phyloP scores from a whole-genome alignment of 2,113 vertebrate genomes.

The Zosterops lateralis region DNA sequence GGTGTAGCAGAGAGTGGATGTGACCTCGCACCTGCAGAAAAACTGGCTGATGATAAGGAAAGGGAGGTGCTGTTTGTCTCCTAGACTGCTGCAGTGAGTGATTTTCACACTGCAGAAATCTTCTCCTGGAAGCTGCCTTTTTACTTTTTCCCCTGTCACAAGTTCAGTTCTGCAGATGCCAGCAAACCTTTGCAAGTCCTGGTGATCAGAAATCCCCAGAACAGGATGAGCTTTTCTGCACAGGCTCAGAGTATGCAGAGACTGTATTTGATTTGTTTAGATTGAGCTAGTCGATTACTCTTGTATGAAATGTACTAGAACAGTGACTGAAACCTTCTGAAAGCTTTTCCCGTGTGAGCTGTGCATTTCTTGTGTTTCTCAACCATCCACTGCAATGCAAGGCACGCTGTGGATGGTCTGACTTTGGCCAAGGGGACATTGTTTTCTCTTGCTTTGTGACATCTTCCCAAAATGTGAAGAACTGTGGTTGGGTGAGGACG shows the following conservation, averaged over 20 bases:
- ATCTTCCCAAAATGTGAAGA: not conserved
- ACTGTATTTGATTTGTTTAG: not conserved
- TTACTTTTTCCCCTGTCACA: not conserved
- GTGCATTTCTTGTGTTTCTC: not conserved
- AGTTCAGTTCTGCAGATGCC: not conserved
- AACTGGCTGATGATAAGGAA: not conserved
- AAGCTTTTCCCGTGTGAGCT: not conserved
- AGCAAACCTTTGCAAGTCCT: not conserved
- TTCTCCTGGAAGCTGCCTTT: not conserved
- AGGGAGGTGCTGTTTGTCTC: not conserved
- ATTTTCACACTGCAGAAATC: not conserved
- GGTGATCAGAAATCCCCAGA: not conserved
- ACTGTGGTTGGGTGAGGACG: not conserved
- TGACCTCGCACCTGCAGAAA: not conserved
- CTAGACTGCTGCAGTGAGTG: not conserved
- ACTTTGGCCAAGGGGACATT: not conserved
- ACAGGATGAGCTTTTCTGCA: not conserved
- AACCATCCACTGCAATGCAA: not conserved
- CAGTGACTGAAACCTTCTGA: not conserved
- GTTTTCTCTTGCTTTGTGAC: not conserved
- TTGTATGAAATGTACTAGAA: not conserved
- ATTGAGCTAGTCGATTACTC: not conserved
- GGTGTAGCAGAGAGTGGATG: not conserved
- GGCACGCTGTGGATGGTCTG: not conserved
- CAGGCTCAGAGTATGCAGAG: not conserved